phyloP scores from a whole-genome alignment of 2,888 invertebrate species.

The Acrobasis repandana region DNA sequence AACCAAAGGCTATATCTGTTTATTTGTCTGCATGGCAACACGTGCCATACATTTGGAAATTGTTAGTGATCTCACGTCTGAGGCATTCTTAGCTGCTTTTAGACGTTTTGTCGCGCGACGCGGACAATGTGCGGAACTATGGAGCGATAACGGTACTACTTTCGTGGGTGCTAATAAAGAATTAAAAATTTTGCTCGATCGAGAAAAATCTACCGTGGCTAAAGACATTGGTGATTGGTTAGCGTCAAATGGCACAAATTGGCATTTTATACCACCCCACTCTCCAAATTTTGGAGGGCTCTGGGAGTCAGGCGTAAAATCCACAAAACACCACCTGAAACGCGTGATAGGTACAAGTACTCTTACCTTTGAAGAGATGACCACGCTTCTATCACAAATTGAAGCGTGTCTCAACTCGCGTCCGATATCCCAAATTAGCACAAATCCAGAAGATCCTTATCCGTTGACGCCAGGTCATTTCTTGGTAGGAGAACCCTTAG shows the following conservation, averaged over 20 bases:
- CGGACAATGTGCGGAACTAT: conserved; percentile 27
- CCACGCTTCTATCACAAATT: too few species aligned
- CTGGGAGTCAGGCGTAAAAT: conserved; percentile 16
- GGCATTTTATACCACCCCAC: conserved; percentile 23
- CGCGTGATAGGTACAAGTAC: neutral
- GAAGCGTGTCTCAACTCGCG: conserved; percentile 24
- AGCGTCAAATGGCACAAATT: conserved; percentile 4
- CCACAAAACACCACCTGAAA: conserved; percentile 14
- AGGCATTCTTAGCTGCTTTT: conserved; percentile 34
- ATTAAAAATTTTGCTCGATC: conserved; percentile 4
- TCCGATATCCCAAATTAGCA: neutral
- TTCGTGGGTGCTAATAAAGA: conserved; percentile 26
- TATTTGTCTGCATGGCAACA: conserved; percentile 35
- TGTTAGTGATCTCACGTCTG: conserved; percentile 36
- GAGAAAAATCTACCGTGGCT: neutral
- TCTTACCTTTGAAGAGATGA: conserved; percentile 21
- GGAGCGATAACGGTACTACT: conserved; percentile 31
- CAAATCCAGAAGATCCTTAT: neutral
- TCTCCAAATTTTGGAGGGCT: conserved; percentile 25
- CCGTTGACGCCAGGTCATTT: neutral
- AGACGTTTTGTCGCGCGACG: conserved; percentile 26
- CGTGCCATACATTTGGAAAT: conserved; percentile 39
- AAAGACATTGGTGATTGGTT: too few species aligned
- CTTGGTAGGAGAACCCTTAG: neutral
- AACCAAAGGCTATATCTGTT: conserved; percentile 24